These are phyloP conservation scores for Serinus canaria DNA, from an alignment of 2,113 vertebrate genomes.

Conservation along the genomic window DNA sequence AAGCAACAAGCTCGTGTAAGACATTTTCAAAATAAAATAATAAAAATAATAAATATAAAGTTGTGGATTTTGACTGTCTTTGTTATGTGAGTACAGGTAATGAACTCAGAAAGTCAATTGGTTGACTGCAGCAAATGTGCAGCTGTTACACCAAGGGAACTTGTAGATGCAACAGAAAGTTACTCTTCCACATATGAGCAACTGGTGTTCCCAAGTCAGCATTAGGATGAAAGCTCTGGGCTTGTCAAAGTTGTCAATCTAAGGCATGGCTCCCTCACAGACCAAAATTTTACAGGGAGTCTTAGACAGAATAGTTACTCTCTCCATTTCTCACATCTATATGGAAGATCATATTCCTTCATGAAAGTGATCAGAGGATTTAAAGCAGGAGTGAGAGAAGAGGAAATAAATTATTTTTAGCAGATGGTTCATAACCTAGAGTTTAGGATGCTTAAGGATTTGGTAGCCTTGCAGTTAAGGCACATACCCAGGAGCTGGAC, in stretches of 20 bases:
- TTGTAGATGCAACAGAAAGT: background rate
- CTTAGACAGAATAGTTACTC: background rate
- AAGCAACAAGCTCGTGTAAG: background rate
- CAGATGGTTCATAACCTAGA: background rate
- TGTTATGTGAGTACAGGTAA: background rate
- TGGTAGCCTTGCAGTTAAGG: background rate
- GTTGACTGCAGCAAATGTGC: background rate
- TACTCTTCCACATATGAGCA: background rate
- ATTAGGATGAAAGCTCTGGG: background rate
- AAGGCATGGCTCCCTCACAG: background rate
- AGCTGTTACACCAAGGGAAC: background rate
- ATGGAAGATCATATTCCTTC: background rate
- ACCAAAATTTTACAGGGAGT: background rate
- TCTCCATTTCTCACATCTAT: background rate
- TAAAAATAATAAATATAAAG: background rate
- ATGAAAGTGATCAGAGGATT: background rate
- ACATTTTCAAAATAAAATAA: background rate
- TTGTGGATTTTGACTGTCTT: background rate
- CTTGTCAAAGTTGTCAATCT: background rate
- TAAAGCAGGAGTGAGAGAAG: background rate
- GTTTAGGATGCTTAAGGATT: background rate
- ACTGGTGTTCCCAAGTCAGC: background rate
- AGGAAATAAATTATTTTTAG: background rate
- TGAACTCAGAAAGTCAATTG: background rate
- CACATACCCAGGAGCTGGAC: background rate